phyloP scores from a whole-genome alignment of 2,888 invertebrate genomes.

The Allacma fusca region DNA sequence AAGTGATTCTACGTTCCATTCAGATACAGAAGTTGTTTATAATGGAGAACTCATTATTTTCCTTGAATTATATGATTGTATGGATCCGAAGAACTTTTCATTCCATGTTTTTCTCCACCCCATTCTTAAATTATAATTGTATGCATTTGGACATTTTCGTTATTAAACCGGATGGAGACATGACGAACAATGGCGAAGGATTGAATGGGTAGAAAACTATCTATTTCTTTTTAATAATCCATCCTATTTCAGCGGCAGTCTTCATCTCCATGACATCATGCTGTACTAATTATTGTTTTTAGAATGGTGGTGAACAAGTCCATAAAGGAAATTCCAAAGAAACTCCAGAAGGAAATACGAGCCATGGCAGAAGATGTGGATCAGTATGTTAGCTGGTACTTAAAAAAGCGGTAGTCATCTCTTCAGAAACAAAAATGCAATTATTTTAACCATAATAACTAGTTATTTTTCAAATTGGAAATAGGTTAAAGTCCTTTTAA shows the following conservation, averaged over 20 bases:
- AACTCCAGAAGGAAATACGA: slow-evolving; percentile 26
- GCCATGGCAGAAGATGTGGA: slow-evolving; percentile 13
- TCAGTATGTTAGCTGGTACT: slow-evolving; percentile 7
- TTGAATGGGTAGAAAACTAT: background rate
- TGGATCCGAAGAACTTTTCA: no score
- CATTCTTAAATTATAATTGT: no score
- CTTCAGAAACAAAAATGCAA: no score
- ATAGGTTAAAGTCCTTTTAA: no score
- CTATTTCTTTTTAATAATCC: background rate
- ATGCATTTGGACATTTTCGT: no score
- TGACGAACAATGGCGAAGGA: background rate
- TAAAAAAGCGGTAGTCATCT: slow-evolving; percentile 5
- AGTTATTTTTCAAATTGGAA: no score
- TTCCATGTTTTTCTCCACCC: no score
- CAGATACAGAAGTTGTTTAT: background rate
- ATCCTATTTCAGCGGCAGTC: background rate
- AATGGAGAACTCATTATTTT: slow-evolving; percentile 23
- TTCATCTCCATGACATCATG: background rate
- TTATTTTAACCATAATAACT: no score
- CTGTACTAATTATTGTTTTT: background rate
- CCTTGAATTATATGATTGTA: no score
- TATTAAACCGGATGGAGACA: no score
- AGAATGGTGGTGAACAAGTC: slow-evolving; percentile 31
- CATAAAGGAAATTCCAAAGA: slow-evolving; percentile 27
- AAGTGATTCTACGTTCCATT: background rate